These are phyloP conservation scores for Isotomurus palustris DNA, from an alignment of 2,888 invertebrate species.

Conservation along the genomic window DNA sequence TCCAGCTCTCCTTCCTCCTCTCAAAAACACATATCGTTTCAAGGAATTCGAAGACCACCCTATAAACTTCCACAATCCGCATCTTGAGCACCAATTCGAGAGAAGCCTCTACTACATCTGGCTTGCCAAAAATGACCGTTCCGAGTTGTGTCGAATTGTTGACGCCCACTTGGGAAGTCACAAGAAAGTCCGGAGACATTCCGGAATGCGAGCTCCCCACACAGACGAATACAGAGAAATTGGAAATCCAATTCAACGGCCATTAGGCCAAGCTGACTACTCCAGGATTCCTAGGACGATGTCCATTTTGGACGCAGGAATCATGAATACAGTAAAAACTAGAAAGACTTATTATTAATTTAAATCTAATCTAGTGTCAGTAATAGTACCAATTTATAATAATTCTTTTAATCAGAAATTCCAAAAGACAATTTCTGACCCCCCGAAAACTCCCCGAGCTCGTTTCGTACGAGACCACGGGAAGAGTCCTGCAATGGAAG, in stretches of 20 bases:
- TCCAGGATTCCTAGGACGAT: neutral
- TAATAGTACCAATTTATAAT: too few relatives aligned
- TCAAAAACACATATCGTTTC: slow-evolving; percentile 22
- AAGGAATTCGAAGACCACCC: slow-evolving; percentile 10
- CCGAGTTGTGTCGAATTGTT: slow-evolving; percentile 13
- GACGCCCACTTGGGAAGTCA: slow-evolving; percentile 13
- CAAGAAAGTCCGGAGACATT: neutral
- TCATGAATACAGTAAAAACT: too few relatives aligned
- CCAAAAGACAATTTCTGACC: slow-evolving; percentile 20
- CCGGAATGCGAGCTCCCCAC: too few relatives aligned
- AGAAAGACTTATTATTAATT: too few relatives aligned
- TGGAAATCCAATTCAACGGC: slow-evolving; percentile 2
- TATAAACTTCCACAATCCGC: slow-evolving; percentile 14
- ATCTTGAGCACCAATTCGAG: slow-evolving; percentile 17
- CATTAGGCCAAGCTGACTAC: neutral
- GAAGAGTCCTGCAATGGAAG: slow-evolving; percentile 16
- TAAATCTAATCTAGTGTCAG: too few relatives aligned
- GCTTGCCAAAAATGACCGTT: slow-evolving; percentile 17
- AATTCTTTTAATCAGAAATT: slow-evolving; percentile 7
- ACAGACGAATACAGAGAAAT: neutral
- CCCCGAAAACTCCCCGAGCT: slow-evolving; percentile 14
- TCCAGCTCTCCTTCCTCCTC: slow-evolving; percentile 22
- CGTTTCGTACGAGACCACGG: slow-evolving; percentile 12
- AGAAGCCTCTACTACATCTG: slow-evolving; percentile 21
- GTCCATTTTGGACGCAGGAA: neutral